Conservation (phyloP, 2,113 vertebrate species). For the Myxocyprinus asiaticus region DNA sequence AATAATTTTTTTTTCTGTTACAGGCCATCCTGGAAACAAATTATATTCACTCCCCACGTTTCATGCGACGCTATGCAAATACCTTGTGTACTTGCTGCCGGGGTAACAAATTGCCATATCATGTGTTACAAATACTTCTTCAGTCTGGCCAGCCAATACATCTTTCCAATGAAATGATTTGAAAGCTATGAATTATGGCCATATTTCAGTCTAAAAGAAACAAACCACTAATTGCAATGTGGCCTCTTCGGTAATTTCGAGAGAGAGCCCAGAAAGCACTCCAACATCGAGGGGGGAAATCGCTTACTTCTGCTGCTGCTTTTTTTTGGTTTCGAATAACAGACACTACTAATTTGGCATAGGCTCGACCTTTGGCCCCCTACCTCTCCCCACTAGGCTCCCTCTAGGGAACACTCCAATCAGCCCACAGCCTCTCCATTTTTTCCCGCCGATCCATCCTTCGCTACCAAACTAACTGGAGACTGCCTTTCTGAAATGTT, state of each 20-base stretch:
- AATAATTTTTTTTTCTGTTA: slow-evolving; percentile 65
- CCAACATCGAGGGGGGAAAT: slow-evolving; percentile 70
- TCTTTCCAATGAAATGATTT: slow-evolving; percentile 76
- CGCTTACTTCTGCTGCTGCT: slow-evolving; percentile 83
- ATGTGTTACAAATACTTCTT: slow-evolving; percentile 79
- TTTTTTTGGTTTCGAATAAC: slow-evolving; percentile 92
- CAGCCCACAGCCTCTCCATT: slow-evolving; percentile 76
- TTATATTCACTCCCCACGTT: slow-evolving; percentile 49
- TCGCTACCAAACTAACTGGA: slow-evolving; percentile 75
- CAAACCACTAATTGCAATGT: slow-evolving; percentile 82
- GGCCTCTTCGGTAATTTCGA: slow-evolving; percentile 76
- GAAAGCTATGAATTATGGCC: slow-evolving; percentile 82
- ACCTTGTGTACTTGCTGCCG: slow-evolving; percentile 72
- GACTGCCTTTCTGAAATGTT: slow-evolving; percentile 80
- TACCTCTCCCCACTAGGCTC: slow-evolving; percentile 58
- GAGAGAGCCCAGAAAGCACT: slow-evolving; percentile 74
- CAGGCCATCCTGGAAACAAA: slow-evolving; percentile 64
- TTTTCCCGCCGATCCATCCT: slow-evolving; percentile 63
- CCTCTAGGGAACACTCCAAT: slow-evolving; percentile 83
- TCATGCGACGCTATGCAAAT: slow-evolving; percentile 68
- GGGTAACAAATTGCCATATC: slow-evolving; percentile 81
- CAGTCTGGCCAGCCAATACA: slow-evolving; percentile 72
- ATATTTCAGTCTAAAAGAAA: slow-evolving; percentile 84
- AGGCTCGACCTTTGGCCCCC: slow-evolving; percentile 80
- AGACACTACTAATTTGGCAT: slow-evolving; percentile 89